Evolutionary conservation across 2,797 vertebrate species (phyloP).

Genomic region (Artibeus lituratus): DNA sequence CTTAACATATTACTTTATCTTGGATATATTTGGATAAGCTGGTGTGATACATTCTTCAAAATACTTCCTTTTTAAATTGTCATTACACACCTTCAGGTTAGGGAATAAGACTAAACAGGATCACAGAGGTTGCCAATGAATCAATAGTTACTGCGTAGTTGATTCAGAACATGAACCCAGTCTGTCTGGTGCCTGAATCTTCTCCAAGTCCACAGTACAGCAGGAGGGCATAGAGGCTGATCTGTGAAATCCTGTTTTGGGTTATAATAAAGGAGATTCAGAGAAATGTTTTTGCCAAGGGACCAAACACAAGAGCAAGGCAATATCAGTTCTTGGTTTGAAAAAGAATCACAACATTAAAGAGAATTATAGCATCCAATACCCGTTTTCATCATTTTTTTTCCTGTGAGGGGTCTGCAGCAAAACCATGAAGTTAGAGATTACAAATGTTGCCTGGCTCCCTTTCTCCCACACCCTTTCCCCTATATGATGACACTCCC

Average conservation of each 20-base stretch:
- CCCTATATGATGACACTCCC: background rate
- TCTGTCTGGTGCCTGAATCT: background rate
- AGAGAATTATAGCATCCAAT: background rate
- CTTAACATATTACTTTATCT: background rate
- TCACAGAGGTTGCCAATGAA: background rate
- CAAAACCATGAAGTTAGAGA: background rate
- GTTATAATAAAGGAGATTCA: background rate
- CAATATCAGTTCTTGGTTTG: background rate
- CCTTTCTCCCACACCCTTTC: background rate
- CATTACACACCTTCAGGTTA: background rate
- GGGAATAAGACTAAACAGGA: background rate
- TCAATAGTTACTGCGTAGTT: background rate
- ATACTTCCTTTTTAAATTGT: background rate
- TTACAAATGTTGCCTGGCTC: background rate
- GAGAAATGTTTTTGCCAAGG: background rate
- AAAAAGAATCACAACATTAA: slow-evolving; percentile 13
- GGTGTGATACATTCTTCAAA: background rate
- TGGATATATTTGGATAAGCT: background rate
- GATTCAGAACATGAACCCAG: background rate
- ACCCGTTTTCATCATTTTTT: background rate
- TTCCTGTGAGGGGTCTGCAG: background rate
- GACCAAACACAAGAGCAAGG: background rate
- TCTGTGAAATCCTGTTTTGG: background rate
- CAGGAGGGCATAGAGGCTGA: background rate
- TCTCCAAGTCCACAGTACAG: background rate